Evolutionary conservation across 2,888 invertebrate species (phyloP).

Genomic region (Perizoma affinitatum): DNA sequence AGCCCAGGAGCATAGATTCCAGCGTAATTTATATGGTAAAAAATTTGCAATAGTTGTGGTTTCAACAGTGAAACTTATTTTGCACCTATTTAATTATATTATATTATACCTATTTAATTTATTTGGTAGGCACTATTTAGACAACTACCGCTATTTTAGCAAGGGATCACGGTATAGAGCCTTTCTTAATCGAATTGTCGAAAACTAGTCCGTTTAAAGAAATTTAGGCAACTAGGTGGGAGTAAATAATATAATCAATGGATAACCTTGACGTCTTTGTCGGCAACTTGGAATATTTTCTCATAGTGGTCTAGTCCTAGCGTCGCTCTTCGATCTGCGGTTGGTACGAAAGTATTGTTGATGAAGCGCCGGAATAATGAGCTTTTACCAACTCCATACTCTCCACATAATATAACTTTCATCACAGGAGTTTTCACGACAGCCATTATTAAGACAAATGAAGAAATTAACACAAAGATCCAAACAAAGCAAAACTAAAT

Average conservation of each 20-base stretch:
- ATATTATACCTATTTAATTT: too few species aligned
- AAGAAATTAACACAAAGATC: too few species aligned
- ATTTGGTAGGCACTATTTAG: too few species aligned
- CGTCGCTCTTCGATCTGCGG: conserved; percentile 93
- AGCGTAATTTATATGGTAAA: too few species aligned
- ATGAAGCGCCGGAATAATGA: conserved; percentile 96
- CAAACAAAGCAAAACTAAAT: too few species aligned
- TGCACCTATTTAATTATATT: too few species aligned
- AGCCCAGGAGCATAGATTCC: too few species aligned
- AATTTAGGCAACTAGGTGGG: conserved; percentile 6
- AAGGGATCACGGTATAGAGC: conserved; percentile 1
- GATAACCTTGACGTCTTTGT: conserved; percentile 90
- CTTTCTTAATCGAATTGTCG: conserved; percentile 28
- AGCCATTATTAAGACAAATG: conserved; percentile 86
- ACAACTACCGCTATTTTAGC: too few species aligned
- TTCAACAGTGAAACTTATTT: too few species aligned
- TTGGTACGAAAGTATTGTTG: conserved; percentile 93
- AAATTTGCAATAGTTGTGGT: too few species aligned
- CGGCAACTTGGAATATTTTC: conserved; percentile 89
- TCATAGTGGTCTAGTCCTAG: conserved; percentile 96
- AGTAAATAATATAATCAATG: neutral
- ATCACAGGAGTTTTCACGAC: conserved; percentile 92
- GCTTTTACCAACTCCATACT: conserved; percentile 98
- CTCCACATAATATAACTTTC: conserved; percentile 97
- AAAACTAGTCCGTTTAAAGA: neutral